Base-by-base conservation (phyloP, 1,140 invertebrate genomes). In the Magallana angulata region DNA sequence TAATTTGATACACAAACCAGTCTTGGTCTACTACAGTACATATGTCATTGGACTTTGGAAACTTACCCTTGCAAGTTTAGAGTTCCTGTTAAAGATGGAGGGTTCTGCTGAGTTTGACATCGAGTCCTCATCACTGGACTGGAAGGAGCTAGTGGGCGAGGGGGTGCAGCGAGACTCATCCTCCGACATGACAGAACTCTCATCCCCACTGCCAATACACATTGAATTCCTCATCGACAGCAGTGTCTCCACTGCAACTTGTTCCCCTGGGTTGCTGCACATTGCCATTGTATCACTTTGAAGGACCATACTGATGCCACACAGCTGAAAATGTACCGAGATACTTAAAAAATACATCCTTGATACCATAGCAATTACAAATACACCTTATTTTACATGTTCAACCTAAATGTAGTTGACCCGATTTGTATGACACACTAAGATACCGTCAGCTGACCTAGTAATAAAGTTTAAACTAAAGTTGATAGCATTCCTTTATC, bases 171-270 rank as follows among this genome's bases (percentile, higher is more conserved):
- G 82, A 9, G 81, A 60, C 3, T 57, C 60, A 58, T 64, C 59
- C 62, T 30, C 48, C 9, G 86, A 85, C 18, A 84, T 24, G 12
- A 11, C 14, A 12, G 58, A 60, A 11, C 71, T 84, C 24, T 57
- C 88, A 59, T 90, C 88, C 82, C 24, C 82, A 36, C 68, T 76
- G 60, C 85, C 84, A 80, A 85, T 80, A 18, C 81, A 87, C 1
- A 89, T 82, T 11, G 88, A 82, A 85, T 87, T 90, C 57, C 91
- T 86, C 56, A 92, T 92, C n/a, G 90, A 91, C 6, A 92, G 36
- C 9, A 92, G 64, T 0, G 90, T 91, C 80, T 92, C 91, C 58
- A 92, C 90, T 14, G 91, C 91, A 57, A 90, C 90, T 84, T 90
- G 84, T 76, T 91, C 91, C 3, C 88, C 88, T 71, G 89, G 68